Conservation (phyloP, 2,797 vertebrate genomes). For the Rhynchonycteris naso region DNA sequence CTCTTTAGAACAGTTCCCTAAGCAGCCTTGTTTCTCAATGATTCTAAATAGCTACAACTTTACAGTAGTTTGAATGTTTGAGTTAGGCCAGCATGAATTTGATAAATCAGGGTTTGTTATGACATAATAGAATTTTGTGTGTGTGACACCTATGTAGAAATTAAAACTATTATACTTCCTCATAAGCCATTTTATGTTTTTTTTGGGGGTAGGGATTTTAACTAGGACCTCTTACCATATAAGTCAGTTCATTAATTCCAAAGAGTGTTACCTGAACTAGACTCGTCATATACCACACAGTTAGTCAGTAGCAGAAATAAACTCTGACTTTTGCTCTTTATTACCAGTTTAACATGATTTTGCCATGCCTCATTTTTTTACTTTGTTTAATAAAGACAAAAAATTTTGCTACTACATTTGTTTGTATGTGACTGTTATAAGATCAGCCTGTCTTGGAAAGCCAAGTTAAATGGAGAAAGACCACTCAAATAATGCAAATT, state of each 20-base stretch:
- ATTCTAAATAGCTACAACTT: neutral
- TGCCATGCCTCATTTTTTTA: neutral
- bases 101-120: neutral
- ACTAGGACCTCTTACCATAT: neutral
- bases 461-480: neutral
- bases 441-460: neutral
- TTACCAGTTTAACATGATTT: neutral
- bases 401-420: neutral
- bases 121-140: neutral
- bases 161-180: neutral
- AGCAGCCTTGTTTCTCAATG: neutral
- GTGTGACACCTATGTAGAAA: neutral
- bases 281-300: neutral
- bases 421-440: neutral
- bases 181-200: neutral
- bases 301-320: neutral
- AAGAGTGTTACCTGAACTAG: neutral
- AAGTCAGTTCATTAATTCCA: neutral
- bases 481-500: neutral
- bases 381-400: neutral
- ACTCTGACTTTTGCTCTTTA: neutral
- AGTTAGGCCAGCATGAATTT: neutral
- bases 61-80: neutral
- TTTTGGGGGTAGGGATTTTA: conserved; percentile 9
- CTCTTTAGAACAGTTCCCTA: neutral